Evolutionary conservation across 2,113 vertebrate species (phyloP), one percentile per base, ranked within the genome.

Genomic region (Falco punctatus): DNA sequence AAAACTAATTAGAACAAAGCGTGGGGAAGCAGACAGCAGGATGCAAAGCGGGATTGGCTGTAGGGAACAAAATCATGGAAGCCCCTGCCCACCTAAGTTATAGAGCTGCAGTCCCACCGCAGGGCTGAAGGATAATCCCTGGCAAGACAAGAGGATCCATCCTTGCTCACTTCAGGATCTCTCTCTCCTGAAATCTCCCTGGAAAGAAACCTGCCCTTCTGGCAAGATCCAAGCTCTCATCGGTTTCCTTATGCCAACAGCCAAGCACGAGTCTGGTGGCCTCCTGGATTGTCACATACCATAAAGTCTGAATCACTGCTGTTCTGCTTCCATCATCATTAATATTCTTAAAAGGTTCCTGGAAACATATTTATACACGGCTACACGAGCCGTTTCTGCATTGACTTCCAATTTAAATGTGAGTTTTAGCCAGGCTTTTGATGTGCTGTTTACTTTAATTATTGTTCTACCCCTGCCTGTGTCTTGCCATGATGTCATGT

Each of bases 401-500:
- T 46, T 85, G 96, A 86, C 97, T 98, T 96, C 97, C 97, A 95
- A 98, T 98, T 96, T 96, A 96, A 98, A 98, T 97, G 97, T 27
- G 44, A 62, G 93, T 92, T 98, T 98, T 93, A 97, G 96, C 97
- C 93, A 86, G 95, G 91, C 83, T 96, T 98, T 96, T 97, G 98
- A 98, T 97, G 97, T 80, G 95, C 97, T 98, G 97, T 97, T 98
- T 98, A 97, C 97, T 97, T 97, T 97, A 98, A 98, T 98, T 97
- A 98, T 77, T 72, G 92, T 96, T 90, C 97, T 96, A 88, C 81
- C 96, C 94, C 94, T 96, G 94, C 95, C 97, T 86, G 84, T 93
- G 96, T 73, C 98, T 97, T 94, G 97, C 98, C 97, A 97, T 17
- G 5, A 84, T 87, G 95, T 93, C 81, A 65, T 88, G 98, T 92